Percentiles rank a stretch among this genome's conserved stretches.
Evolutionary conservation across 2,113 vertebrate genomes (phyloP).

Genomic region (Ptyas mucosa): DNA sequence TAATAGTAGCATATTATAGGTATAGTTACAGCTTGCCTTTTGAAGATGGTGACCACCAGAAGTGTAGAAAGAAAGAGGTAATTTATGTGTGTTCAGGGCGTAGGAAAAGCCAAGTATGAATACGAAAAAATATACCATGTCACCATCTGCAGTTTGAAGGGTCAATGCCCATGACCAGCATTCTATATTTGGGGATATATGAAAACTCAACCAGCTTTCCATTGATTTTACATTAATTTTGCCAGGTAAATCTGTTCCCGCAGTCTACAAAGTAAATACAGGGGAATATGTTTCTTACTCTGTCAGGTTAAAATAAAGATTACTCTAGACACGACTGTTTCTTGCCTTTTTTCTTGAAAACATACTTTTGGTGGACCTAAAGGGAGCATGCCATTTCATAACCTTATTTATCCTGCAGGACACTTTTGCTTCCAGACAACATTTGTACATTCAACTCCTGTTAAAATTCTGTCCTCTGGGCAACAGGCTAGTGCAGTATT

Average conservation of each 20-base stretch:
- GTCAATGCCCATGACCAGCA: slow-evolving; percentile 33
- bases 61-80: background rate
- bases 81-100: too few relatives aligned
- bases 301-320: background rate
- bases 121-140: background rate
- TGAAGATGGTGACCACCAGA: background rate
- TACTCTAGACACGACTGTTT: background rate
- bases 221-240: slow-evolving; percentile 45
- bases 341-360: background rate
- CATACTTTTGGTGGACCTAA: background rate
- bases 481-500: background rate
- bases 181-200: background rate
- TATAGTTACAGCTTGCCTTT: background rate
- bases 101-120: background rate
- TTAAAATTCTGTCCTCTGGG: background rate
- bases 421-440: background rate
- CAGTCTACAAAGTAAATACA: slow-evolving; percentile 37
- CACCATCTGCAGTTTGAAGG: slow-evolving; percentile 14
- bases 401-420: background rate
- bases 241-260: slow-evolving; percentile 35
- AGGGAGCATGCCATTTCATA: fast-evolving
- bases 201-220: slow-evolving; percentile 27
- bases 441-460: background rate
- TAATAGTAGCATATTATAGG: background rate
- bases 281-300: slow-evolving; percentile 6